A percentile compares a stretch with the other conserved stretches of the same genome.
Conservation (phyloP, 2,888 invertebrate species). For the Mimachlamys varia region DNA sequence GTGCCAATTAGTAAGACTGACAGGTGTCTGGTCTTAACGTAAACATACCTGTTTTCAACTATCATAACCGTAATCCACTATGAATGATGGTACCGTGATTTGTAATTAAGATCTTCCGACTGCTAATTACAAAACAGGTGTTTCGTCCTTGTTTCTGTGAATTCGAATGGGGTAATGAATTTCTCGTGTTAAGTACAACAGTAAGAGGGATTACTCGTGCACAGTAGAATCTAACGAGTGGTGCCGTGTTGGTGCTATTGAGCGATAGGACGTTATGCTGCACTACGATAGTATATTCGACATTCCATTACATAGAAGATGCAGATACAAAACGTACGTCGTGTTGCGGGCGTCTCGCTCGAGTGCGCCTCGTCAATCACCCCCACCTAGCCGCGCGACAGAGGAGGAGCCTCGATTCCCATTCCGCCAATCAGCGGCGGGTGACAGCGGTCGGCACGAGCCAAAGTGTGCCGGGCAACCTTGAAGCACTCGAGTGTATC, state of each 20-base stretch:
- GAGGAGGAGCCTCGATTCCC: neutral
- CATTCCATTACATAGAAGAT: constrained; percentile 28
- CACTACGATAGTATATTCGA: constrained; percentile 14
- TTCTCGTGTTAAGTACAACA: neutral
- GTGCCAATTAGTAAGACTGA: neutral
- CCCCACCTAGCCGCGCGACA: constrained; percentile 29
- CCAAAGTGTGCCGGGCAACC: constrained; percentile 47
- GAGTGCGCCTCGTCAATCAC: constrained; percentile 32
- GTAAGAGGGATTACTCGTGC: neutral
- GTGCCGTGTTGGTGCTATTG: neutral
- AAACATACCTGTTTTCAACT: neutral
- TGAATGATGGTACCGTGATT: neutral
- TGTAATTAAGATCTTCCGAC: constrained; percentile 12
- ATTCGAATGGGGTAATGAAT: neutral
- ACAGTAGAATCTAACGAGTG: neutral
- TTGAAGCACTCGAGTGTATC: constrained; percentile 41
- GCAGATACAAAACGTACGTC: constrained; percentile 14
- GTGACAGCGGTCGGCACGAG: constrained; percentile 46
- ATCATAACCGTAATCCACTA: neutral
- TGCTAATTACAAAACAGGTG: constrained; percentile 29
- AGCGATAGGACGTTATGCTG: neutral
- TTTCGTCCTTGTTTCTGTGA: neutral
- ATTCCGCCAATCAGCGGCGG: constrained; percentile 36
- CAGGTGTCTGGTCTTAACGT: neutral
- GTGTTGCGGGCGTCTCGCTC: constrained; percentile 26